These are phyloP conservation scores for Lepidurus apus DNA, from an alignment of 1,140 invertebrate species.

Conservation along the genomic window DNA sequence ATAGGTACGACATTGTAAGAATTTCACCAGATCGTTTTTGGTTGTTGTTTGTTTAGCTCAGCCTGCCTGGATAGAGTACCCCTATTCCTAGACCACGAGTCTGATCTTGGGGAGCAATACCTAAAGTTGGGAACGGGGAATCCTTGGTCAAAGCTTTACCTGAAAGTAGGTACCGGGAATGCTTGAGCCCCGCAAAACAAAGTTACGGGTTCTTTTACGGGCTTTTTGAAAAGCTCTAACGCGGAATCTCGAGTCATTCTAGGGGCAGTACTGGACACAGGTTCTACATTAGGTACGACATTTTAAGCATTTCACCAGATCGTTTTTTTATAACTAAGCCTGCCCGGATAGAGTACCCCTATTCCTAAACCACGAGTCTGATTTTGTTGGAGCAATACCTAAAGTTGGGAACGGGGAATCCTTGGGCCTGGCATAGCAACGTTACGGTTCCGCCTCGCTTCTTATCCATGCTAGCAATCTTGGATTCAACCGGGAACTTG, in stretches of 20 bases:
- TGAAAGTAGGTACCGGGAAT: conserved; percentile 41
- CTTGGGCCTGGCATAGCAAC: conserved; percentile 36
- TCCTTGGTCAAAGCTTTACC: conserved; percentile 34
- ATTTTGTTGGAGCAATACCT: conserved; percentile 32
- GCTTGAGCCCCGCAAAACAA: conserved; percentile 49
- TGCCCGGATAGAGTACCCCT: conserved; percentile 1
- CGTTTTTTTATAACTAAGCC: conserved; percentile 34
- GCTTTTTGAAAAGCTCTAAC: conserved; percentile 24
- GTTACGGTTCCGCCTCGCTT: background rate
- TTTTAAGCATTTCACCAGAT: conserved; percentile 35
- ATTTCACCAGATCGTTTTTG: conserved; percentile 22
- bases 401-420: conserved; percentile 37
- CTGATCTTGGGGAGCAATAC: conserved; percentile 27
- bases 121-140: conserved; percentile 38
- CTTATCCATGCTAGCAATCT: conserved; percentile 28
- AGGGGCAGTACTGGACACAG: conserved; percentile 41
- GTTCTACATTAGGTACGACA: conserved; percentile 35
- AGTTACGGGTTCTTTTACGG: conserved; percentile 36
- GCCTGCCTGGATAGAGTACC: conserved; percentile 24
- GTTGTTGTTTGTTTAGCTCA: conserved; percentile 30
- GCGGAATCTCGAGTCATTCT: conserved; percentile 36
- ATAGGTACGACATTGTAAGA: background rate
- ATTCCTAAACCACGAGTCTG: conserved; percentile 19
- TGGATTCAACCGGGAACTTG: conserved; percentile 38
- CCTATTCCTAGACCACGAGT: conserved; percentile 25